These are phyloP conservation scores for Protophormia terraenovae DNA, from an alignment of 2,888 invertebrate genomes.

Conservation along the genomic window DNA sequence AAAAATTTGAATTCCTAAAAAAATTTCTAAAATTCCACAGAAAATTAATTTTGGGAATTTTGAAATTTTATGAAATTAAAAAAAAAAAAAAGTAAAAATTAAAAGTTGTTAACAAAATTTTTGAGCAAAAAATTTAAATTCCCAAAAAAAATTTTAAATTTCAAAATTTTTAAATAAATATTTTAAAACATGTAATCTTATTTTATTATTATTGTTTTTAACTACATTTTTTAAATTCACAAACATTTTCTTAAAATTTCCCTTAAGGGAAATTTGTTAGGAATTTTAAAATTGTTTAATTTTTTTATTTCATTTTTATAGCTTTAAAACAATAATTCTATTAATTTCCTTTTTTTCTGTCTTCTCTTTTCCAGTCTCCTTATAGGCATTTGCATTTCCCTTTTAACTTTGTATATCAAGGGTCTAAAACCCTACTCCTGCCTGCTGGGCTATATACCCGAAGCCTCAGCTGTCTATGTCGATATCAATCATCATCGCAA, in stretches of 20 bases:
- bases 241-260: no score
- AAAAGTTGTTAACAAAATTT: no score
- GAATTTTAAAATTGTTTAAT: no score
- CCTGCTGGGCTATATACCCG: slow-evolving; percentile 84
- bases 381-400: slow-evolving; percentile 85
- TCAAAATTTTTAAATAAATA: no score
- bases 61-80: no score
- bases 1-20: no score
- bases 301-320: background rate
- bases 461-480: slow-evolving; percentile 86
- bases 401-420: slow-evolving; percentile 86
- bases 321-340: background rate
- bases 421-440: slow-evolving; percentile 85
- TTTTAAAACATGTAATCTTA: background rate
- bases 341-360: background rate
- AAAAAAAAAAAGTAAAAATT: no score
- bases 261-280: no score
- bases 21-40: no score
- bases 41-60: no score
- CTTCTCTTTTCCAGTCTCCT: slow-evolving; percentile 81
- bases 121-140: background rate
- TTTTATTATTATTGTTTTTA: background rate
- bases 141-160: background rate
- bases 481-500: slow-evolving; percentile 85
- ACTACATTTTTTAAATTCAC: no score